These are phyloP conservation scores for Paedocypris sp. DNA, from an alignment of 2,113 vertebrate genomes.

Conservation along the genomic window DNA sequence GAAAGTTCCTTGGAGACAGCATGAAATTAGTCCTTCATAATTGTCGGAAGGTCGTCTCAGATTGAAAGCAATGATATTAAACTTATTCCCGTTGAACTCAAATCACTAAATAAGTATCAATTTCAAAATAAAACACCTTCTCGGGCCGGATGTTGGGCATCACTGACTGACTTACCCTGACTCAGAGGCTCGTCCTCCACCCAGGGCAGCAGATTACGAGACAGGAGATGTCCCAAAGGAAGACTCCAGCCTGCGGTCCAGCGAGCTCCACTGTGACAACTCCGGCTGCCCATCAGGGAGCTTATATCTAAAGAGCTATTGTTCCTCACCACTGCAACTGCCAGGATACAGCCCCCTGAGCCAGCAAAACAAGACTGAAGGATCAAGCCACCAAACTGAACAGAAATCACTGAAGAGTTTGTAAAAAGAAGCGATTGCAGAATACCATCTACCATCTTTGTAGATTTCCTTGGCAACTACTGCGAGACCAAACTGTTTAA, in stretches of 20 bases:
- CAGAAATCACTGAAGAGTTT: not conserved
- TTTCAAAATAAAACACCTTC: no score
- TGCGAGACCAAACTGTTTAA: slow-evolving; percentile 72
- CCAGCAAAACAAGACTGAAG: no score
- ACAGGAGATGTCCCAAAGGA: slow-evolving; percentile 75
- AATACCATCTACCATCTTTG: slow-evolving; percentile 60
- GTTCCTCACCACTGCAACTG: slow-evolving; percentile 70
- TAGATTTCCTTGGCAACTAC: slow-evolving; percentile 75
- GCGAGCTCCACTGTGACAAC: slow-evolving; percentile 73
- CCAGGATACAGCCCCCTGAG: slow-evolving; percentile 70
- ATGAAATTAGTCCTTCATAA: no score
- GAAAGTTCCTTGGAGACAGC: no score
- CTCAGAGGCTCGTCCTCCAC: slow-evolving; percentile 67
- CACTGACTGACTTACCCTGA: slow-evolving; percentile 53
- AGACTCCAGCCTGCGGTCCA: slow-evolving; percentile 85
- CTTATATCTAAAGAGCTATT: slow-evolving; percentile 55
- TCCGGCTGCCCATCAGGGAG: slow-evolving; percentile 61
- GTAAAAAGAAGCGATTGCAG: not conserved
- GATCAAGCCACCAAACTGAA: no score
- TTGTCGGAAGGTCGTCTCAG: no score
- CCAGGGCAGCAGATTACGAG: slow-evolving; percentile 71
- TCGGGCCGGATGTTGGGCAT: not conserved
- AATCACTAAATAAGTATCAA: no score
- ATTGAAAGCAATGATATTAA: no score
- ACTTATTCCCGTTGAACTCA: no score